phyloP scores from a whole-genome alignment of 2,888 invertebrate genomes.

The Campaea margaritaria region DNA sequence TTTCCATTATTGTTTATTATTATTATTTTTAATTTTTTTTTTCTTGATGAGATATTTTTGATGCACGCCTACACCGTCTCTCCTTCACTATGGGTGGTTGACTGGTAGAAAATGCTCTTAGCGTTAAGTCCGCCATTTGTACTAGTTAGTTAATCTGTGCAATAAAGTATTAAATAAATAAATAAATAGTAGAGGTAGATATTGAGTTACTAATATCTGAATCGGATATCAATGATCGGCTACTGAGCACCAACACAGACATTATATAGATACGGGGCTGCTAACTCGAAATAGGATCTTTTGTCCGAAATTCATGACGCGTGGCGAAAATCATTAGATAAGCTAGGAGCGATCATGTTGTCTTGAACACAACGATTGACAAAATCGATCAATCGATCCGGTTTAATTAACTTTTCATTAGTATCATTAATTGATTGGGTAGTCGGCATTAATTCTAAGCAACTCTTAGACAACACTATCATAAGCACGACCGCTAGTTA shows the following conservation, averaged over 20 bases:
- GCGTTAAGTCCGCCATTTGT: no score
- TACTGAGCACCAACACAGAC: no score
- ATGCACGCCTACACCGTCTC: no score
- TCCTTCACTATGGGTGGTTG: no score
- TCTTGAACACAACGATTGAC: slow-evolving; percentile 33
- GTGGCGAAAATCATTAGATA: slow-evolving; percentile 61
- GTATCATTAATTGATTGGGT: slow-evolving; percentile 24
- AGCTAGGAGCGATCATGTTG: slow-evolving; percentile 44
- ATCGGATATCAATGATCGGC: slow-evolving; percentile 8
- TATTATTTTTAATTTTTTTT: no score
- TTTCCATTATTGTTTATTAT: no score
- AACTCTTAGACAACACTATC: neutral
- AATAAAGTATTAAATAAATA: no score
- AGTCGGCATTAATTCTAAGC: neutral
- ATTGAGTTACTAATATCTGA: slow-evolving; percentile 7
- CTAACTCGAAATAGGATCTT: slow-evolving; percentile 43
- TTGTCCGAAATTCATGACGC: slow-evolving; percentile 62
- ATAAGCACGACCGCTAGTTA: no score
- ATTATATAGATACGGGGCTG: neutral
- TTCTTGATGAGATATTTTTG: no score
- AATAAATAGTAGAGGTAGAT: slow-evolving; percentile 1
- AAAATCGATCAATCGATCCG: slow-evolving; percentile 30
- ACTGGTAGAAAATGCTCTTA: no score
- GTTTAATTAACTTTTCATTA: slow-evolving; percentile 20
- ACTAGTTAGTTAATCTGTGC: no score